A percentile compares a stretch with the other conserved stretches of the same genome.
Evolutionary conservation across 2,888 invertebrate genomes (phyloP).

Genomic region (Acanthopleura granulata): DNA sequence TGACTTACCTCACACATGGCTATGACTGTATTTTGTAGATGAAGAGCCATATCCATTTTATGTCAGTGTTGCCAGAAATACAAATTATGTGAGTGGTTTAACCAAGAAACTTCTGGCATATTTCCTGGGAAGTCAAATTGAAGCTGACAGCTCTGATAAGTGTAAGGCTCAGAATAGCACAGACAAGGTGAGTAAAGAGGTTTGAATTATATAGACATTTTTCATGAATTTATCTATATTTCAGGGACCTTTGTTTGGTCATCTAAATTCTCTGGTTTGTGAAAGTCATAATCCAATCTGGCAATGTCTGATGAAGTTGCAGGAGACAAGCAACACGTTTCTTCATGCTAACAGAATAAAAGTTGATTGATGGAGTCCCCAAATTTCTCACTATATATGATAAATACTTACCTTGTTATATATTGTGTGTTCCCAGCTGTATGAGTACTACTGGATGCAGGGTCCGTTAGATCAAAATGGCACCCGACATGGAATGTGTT

Average conservation of each 20-base stretch:
- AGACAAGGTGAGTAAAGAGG: constrained; percentile 25
- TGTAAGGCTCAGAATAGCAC: background rate
- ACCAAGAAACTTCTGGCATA: constrained; percentile 44
- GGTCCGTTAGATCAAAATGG: constrained; percentile 30
- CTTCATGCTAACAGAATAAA: too few relatives aligned
- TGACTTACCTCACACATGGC: too few relatives aligned
- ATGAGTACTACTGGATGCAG: constrained; percentile 52
- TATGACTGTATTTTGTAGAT: background rate
- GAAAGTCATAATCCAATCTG: too few relatives aligned
- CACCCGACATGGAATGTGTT: constrained; percentile 40
- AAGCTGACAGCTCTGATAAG: constrained; percentile 13
- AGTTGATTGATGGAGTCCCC: too few relatives aligned
- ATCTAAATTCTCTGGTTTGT: too few relatives aligned
- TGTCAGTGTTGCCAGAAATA: constrained; percentile 43
- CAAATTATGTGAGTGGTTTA: constrained; percentile 44
- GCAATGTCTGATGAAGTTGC: too few relatives aligned
- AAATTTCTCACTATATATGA: too few relatives aligned
- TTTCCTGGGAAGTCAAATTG: constrained; percentile 43
- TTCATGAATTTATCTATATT: too few relatives aligned
- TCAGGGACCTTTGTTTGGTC: too few relatives aligned
- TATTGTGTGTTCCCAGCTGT: constrained; percentile 36
- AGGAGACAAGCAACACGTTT: too few relatives aligned
- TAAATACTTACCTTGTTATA: too few relatives aligned
- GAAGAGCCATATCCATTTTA: constrained; percentile 41
- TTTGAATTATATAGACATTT: too few relatives aligned